A percentile compares a stretch with the other conserved stretches of the same genome.
Evolutionary conservation across 1,140 invertebrate genomes (phyloP).

Genomic region (Orussus abietinus): DNA sequence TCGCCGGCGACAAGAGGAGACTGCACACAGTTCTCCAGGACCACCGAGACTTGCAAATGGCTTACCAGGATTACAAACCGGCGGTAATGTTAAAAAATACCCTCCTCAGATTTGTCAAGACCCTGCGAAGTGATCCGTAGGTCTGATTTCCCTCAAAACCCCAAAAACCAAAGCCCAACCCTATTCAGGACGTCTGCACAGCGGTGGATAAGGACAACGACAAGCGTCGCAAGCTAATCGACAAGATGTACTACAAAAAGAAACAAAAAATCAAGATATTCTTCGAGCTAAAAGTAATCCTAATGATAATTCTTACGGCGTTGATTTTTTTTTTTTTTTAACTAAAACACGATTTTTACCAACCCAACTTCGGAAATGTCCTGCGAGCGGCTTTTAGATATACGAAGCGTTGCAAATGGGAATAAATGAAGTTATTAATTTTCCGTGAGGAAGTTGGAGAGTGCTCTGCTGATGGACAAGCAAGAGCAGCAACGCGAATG

Average conservation of each 20-base stretch:
- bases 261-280: conserved; percentile 56
- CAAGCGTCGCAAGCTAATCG: conserved; percentile 56
- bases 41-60: conserved; percentile 56
- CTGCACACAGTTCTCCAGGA: conserved; percentile 54
- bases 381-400: conserved; percentile 17
- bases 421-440: conserved; percentile 37
- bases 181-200: conserved; percentile 54
- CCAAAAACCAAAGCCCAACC: too few species aligned
- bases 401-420: conserved; percentile 36
- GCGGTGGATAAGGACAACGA: conserved; percentile 58
- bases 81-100: conserved; percentile 35
- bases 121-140: too few species aligned
- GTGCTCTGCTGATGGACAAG: conserved; percentile 19
- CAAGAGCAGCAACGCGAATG: conserved; percentile 20
- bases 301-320: too few species aligned
- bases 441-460: conserved; percentile 29
- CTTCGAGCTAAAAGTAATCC: conserved; percentile 54
- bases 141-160: background rate
- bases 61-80: conserved; percentile 56
- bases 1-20: conserved; percentile 56
- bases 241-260: conserved; percentile 57
- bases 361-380: conserved; percentile 12
- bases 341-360: conserved; percentile 13
- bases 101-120: too few species aligned
- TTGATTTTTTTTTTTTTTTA: conserved; percentile 3